Conservation (phyloP, 2,888 invertebrate genomes). For the Conomelus anceps region DNA sequence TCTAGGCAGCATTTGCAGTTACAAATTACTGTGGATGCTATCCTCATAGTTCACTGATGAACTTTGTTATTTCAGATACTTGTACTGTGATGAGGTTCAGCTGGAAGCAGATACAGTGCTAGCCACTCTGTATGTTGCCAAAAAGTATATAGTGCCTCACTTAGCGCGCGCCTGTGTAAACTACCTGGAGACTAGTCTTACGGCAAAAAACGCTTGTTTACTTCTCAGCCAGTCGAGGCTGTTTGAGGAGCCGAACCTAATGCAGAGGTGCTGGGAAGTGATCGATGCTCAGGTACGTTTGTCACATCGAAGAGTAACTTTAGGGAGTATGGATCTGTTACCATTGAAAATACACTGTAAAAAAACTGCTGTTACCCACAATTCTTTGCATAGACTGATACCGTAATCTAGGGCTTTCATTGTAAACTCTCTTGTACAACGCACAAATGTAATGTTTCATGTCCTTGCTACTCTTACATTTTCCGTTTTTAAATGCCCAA, state of each 20-base stretch:
- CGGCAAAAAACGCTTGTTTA: constrained; percentile 92
- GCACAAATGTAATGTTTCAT: not conserved
- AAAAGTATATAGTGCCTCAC: constrained; percentile 94
- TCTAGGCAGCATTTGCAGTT: no score
- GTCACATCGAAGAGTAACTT: constrained; percentile 21
- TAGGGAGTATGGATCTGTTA: constrained; percentile 18
- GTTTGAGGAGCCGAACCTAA: constrained; percentile 93
- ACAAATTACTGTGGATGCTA: no score
- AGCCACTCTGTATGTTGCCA: constrained; percentile 90
- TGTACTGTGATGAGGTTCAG: constrained; percentile 95
- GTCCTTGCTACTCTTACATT: no score
- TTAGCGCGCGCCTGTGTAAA: constrained; percentile 89
- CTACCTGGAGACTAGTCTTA: constrained; percentile 90
- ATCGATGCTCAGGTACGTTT: constrained; percentile 89
- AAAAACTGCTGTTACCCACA: constrained; percentile 16
- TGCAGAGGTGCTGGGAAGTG: constrained; percentile 96
- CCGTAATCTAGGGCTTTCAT: not conserved
- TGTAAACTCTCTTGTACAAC: not conserved
- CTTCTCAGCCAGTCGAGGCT: constrained; percentile 89
- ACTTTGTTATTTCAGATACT: constrained; percentile 61
- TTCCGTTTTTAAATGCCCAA: no score
- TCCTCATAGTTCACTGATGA: no score
- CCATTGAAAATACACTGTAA: constrained; percentile 11
- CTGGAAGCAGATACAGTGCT: constrained; percentile 91
- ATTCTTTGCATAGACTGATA: constrained; percentile 18